Evolutionary conservation across 2,113 vertebrate species (phyloP).

Genomic region (Tapirus terrestris): DNA sequence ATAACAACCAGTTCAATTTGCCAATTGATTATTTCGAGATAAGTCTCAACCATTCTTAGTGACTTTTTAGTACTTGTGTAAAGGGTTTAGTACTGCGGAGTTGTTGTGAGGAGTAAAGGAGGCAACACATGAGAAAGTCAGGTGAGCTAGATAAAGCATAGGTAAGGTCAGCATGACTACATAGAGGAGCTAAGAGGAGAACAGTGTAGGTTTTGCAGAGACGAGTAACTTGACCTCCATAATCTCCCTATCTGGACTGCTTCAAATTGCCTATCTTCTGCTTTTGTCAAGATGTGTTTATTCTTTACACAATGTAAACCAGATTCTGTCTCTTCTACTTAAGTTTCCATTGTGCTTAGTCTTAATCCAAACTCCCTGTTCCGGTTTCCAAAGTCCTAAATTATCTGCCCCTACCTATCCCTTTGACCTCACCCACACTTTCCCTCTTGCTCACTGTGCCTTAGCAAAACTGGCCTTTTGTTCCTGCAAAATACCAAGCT

Average conservation of each 20-base stretch:
- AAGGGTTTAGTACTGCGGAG: not conserved
- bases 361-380: not conserved
- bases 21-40: not conserved
- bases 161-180: not conserved
- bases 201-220: not conserved
- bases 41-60: not conserved
- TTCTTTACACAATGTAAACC: not conserved
- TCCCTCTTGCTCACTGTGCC: not conserved
- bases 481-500: not conserved
- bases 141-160: not conserved
- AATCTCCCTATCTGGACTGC: not conserved
- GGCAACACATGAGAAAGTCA: not conserved
- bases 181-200: not conserved
- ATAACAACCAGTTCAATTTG: not conserved
- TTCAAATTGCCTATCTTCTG: not conserved
- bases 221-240: not conserved
- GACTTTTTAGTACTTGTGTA: not conserved
- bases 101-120: not conserved
- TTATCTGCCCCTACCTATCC: not conserved
- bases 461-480: not conserved
- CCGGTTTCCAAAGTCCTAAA: not conserved
- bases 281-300: slow-evolving; percentile 43
- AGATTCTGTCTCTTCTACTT: not conserved
- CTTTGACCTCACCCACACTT: not conserved
- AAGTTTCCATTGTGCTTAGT: not conserved